These are phyloP conservation scores for Collichthys lucidus DNA, from an alignment of 2,113 vertebrate genomes.

Conservation along the genomic window DNA sequence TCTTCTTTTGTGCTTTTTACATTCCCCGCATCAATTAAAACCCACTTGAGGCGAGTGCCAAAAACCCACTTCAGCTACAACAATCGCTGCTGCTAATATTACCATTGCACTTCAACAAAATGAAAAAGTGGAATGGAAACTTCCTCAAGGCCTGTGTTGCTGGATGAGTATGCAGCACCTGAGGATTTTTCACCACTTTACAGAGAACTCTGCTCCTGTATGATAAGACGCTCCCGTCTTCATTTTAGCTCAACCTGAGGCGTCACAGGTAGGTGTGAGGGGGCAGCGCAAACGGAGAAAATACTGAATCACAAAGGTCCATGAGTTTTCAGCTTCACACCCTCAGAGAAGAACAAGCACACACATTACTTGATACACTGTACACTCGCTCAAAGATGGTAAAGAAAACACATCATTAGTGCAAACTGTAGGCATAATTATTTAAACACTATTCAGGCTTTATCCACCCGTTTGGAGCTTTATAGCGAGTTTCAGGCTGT, in stretches of 20 bases:
- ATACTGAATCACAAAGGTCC: conserved; percentile 31
- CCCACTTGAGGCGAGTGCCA: neutral
- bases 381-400: neutral
- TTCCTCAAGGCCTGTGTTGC: neutral
- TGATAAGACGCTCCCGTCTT: conserved; percentile 32
- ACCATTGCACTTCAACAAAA: neutral
- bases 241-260: conserved; percentile 25
- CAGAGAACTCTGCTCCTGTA: conserved; percentile 24
- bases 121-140: neutral
- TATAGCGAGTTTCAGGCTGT: too few relatives aligned
- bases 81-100: neutral
- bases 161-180: neutral
- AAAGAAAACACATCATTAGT: neutral
- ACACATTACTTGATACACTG: neutral
- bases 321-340: conserved; percentile 27
- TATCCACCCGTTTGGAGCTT: neutral
- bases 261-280: conserved; percentile 13
- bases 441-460: neutral
- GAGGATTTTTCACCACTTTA: conserved; percentile 15
- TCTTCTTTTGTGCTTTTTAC: conserved; percentile 3
- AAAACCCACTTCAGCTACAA: neutral
- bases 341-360: neutral
- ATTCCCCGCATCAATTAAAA: neutral
- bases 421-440: neutral
- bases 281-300: conserved; percentile 14